Evolutionary conservation across 2,888 invertebrate genomes (phyloP).

Genomic region (Dicranocentrus wangi): DNA sequence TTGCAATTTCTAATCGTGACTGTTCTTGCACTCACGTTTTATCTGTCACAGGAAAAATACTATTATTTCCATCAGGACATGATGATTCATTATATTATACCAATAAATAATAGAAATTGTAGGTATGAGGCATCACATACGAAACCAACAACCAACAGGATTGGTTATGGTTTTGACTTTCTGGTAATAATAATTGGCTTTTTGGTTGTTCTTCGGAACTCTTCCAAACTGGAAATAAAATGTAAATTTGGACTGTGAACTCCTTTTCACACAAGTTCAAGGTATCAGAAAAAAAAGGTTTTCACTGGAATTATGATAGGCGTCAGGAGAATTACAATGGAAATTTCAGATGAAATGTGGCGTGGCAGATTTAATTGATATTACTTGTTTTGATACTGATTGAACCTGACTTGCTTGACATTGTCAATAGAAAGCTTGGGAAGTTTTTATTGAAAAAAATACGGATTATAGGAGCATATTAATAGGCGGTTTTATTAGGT

Average conservation of each 20-base stretch:
- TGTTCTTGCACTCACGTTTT: slow-evolving; percentile 53
- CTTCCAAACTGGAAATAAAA: background rate
- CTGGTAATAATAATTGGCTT: no score
- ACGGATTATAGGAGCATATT: background rate
- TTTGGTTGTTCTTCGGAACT: slow-evolving; percentile 4
- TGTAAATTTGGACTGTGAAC: slow-evolving; percentile 15
- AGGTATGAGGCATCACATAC: background rate
- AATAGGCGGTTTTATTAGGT: background rate
- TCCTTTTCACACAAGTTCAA: slow-evolving; percentile 7
- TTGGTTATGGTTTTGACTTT: no score
- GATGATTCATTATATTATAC: slow-evolving; percentile 1
- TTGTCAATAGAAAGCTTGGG: no score
- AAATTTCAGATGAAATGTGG: slow-evolving; percentile 4
- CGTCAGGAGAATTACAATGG: slow-evolving; percentile 5
- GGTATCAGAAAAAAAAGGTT: slow-evolving; percentile 17
- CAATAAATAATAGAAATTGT: background rate
- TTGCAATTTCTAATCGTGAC: slow-evolving; percentile 50
- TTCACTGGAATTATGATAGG: slow-evolving; percentile 25
- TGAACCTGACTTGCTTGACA: background rate
- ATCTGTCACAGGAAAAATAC: slow-evolving; percentile 31
- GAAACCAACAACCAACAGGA: background rate
- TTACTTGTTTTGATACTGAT: slow-evolving; percentile 16
- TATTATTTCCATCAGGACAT: slow-evolving; percentile 26
- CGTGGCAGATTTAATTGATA: background rate
- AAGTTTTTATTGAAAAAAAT: background rate